A percentile compares a stretch with the other conserved stretches of the same genome.
These are phyloP conservation scores for Tiliacea aurago DNA, from an alignment of 2,888 invertebrate genomes.

Conservation along the genomic window DNA sequence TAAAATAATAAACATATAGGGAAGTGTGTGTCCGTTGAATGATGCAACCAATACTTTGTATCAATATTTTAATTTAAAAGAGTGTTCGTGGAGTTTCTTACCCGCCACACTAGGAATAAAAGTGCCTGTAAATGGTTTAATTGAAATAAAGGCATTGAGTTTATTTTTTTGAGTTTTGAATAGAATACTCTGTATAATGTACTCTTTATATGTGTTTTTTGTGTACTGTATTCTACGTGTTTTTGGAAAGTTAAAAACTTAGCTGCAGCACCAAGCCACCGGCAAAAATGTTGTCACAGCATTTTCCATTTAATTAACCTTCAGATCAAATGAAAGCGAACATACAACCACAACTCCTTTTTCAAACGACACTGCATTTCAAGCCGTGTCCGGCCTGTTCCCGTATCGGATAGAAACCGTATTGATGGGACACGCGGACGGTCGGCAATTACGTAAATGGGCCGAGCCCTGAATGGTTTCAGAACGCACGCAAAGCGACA, in stretches of 20 bases:
- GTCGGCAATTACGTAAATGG: slow-evolving; percentile 64
- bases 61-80: too few species aligned
- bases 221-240: too few species aligned
- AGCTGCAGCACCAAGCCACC: not conserved
- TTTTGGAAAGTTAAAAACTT: not conserved
- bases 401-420: slow-evolving; percentile 41
- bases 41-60: too few species aligned
- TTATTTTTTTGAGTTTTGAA: too few species aligned
- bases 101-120: too few species aligned
- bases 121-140: too few species aligned
- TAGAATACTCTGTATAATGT: too few species aligned
- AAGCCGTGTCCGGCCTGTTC: slow-evolving; percentile 17
- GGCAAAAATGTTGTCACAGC: not conserved
- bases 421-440: slow-evolving; percentile 48
- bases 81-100: too few species aligned
- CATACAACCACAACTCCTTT: slow-evolving; percentile 13
- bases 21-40: too few species aligned
- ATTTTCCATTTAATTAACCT: slow-evolving; percentile 13
- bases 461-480: slow-evolving; percentile 48
- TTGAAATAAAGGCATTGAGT: too few species aligned
- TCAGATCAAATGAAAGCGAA: slow-evolving; percentile 4
- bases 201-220: too few species aligned
- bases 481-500: slow-evolving; percentile 48
- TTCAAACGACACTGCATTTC: slow-evolving; percentile 20
- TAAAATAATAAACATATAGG: too few species aligned